Evolutionary conservation across 2,888 invertebrate genomes (phyloP).

Genomic region (Cabera pusaria): DNA sequence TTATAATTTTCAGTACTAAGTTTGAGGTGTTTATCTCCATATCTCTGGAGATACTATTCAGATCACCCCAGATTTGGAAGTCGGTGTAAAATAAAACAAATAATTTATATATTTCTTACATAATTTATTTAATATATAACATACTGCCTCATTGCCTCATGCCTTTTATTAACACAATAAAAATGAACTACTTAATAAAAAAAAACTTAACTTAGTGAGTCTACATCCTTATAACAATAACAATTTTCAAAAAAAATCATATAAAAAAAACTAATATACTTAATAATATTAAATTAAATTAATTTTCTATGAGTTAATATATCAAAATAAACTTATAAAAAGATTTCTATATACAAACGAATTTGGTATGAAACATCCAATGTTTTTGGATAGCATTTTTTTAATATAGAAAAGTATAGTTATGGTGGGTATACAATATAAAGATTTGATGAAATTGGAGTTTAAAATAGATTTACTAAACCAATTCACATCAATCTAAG

Average conservation of each 20-base stretch:
- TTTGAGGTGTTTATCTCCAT: too few relatives aligned
- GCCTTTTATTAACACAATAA: constrained; percentile 18
- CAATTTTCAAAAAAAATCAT: constrained; percentile 34
- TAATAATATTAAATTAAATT: constrained; percentile 43
- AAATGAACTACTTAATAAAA: constrained; percentile 24
- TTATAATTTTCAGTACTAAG: too few relatives aligned
- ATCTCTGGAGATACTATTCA: too few relatives aligned
- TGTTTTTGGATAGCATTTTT: constrained; percentile 53
- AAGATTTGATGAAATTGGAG: too few relatives aligned
- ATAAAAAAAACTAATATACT: constrained; percentile 30
- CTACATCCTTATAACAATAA: constrained; percentile 42
- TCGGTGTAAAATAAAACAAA: constrained; percentile 25
- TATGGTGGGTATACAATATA: constrained; percentile 10
- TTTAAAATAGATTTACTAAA: too few relatives aligned
- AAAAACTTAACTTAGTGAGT: constrained; percentile 50
- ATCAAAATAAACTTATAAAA: constrained; percentile 24
- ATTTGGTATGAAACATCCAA: constrained; percentile 76
- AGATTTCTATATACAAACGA: constrained; percentile 34
- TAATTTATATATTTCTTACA: constrained; percentile 21
- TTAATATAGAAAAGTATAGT: constrained; percentile 17
- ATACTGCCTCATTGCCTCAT: constrained; percentile 32
- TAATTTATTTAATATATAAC: constrained; percentile 27
- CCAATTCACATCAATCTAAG: too few relatives aligned
- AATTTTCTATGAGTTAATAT: constrained; percentile 28
- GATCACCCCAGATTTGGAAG: too few relatives aligned